Conservation (phyloP, 2,888 invertebrate species). For the Oscheius sp. region DNA sequence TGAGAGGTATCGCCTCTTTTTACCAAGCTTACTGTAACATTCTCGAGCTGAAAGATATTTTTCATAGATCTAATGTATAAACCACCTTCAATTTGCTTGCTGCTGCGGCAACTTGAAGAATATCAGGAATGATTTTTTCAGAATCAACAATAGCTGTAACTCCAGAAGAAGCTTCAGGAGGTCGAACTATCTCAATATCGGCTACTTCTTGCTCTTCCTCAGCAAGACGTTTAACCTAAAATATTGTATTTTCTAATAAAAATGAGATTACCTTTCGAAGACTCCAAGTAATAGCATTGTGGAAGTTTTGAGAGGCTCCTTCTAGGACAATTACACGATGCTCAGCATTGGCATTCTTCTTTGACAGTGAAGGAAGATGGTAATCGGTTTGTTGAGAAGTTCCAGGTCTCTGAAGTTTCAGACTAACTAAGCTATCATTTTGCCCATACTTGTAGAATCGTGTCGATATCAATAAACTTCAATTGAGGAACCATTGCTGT, state of each 20-base stretch:
- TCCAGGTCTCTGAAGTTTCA: slow-evolving; percentile 33
- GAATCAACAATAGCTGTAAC: slow-evolving; percentile 51
- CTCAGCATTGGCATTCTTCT: slow-evolving; percentile 50
- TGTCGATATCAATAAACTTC: slow-evolving; percentile 57
- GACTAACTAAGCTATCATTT: not conserved
- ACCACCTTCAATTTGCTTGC: slow-evolving; percentile 55
- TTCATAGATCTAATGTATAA: not conserved
- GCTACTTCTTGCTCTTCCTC: slow-evolving; percentile 44
- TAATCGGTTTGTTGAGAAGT: slow-evolving; percentile 43
- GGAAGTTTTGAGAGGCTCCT: slow-evolving; percentile 57
- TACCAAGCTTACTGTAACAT: slow-evolving; percentile 56
- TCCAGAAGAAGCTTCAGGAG: slow-evolving; percentile 41
- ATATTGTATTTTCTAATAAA: no score
- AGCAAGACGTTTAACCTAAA: slow-evolving; percentile 36
- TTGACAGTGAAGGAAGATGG: slow-evolving; percentile 32
- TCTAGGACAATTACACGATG: slow-evolving; percentile 58
- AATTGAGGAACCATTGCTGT: slow-evolving; percentile 19
- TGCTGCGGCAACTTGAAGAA: slow-evolving; percentile 55
- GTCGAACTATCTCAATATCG: slow-evolving; percentile 48
- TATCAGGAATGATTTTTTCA: slow-evolving; percentile 53
- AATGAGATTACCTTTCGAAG: slow-evolving; percentile 44
- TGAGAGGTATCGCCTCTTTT: slow-evolving; percentile 53
- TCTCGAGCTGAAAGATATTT: slow-evolving; percentile 37
- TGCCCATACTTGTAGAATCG: slow-evolving; percentile 40
- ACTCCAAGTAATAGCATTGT: slow-evolving; percentile 62